Evolutionary conservation across 2,113 vertebrate species (phyloP).

Genomic region (Trichechus manatus): DNA sequence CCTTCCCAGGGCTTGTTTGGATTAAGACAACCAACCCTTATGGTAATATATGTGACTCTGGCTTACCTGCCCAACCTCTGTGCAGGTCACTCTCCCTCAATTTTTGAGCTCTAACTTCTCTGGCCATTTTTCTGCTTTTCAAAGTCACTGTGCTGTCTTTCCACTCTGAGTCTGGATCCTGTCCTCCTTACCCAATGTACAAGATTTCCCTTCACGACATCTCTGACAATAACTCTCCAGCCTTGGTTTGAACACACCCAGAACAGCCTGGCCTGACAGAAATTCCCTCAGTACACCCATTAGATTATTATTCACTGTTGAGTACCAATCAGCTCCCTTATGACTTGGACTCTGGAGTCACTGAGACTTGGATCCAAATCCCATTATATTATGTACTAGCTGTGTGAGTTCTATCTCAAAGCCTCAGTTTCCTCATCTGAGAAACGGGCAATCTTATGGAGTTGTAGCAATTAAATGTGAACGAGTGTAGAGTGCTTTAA

Average conservation of each 20-base stretch:
- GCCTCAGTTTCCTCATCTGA: background rate
- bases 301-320: background rate
- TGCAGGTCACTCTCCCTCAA: background rate
- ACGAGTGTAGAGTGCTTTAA: background rate
- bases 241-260: background rate
- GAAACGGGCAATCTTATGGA: background rate
- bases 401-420: background rate
- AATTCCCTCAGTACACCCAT: background rate
- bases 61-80: background rate
- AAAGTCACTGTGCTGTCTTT: background rate
- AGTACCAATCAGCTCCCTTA: background rate
- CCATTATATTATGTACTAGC: background rate
- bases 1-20: background rate
- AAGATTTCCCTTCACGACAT: background rate
- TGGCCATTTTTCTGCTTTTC: background rate
- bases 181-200: background rate
- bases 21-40: conserved; percentile 5
- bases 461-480: background rate
- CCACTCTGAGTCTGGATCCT: background rate
- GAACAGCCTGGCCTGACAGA: background rate
- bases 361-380: background rate
- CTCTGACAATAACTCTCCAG: background rate
- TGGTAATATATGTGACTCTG: background rate
- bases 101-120: background rate
- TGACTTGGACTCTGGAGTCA: background rate